A percentile compares a stretch with the other conserved stretches of the same genome.
phyloP scores from a whole-genome alignment of 2,113 vertebrate species.

The Mystacornis crossleyi region DNA sequence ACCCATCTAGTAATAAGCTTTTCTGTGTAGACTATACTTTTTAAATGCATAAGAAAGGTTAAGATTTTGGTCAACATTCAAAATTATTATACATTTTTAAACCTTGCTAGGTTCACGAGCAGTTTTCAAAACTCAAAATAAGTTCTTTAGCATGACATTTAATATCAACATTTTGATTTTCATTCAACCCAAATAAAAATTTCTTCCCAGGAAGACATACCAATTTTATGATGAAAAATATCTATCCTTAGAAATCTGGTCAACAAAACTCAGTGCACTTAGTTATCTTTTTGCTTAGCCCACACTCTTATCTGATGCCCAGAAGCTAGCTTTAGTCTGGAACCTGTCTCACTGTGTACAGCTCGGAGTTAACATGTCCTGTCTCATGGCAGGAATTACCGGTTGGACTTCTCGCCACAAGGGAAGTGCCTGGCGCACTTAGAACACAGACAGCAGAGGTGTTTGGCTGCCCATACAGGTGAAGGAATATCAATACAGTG shows the following conservation, averaged over 20 bases:
- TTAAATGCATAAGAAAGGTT: neutral
- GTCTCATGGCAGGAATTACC: neutral
- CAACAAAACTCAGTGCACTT: neutral
- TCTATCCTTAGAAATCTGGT: neutral
- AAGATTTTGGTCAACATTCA: neutral
- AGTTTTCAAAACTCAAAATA: neutral
- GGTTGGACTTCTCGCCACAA: neutral
- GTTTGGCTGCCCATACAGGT: neutral
- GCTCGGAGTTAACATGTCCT: neutral
- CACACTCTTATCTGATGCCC: neutral
- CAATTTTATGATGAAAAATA: neutral
- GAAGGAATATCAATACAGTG: neutral
- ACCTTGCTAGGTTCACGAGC: neutral
- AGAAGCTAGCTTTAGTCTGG: neutral
- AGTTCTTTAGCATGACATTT: neutral
- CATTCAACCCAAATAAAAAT: neutral
- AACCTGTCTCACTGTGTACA: neutral
- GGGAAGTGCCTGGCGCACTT: neutral
- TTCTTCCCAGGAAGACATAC: neutral
- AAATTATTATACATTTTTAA: neutral
- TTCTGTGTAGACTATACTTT: neutral
- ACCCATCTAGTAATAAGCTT: neutral
- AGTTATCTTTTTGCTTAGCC: neutral
- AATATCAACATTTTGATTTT: neutral
- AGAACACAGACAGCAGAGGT: neutral